These are phyloP conservation scores for Limnephilus lunatus DNA, from an alignment of 2,888 invertebrate genomes.

Conservation along the genomic window DNA sequence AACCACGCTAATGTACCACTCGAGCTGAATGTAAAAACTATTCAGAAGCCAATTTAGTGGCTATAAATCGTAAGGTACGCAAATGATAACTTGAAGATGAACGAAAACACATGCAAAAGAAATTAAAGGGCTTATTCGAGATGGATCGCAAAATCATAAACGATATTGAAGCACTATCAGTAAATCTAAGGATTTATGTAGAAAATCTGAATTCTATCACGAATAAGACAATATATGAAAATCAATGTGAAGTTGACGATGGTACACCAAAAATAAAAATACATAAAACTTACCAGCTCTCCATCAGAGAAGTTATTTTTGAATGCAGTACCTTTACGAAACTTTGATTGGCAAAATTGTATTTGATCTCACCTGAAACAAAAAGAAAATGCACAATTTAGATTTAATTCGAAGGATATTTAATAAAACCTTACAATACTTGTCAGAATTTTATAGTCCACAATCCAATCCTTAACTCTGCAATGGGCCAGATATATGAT, in stretches of 20 bases:
- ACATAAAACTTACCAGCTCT: background rate
- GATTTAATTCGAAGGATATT: background rate
- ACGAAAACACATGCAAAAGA: background rate
- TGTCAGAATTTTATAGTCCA: background rate
- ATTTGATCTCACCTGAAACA: background rate
- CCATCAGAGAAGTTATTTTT: background rate
- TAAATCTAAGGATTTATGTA: background rate
- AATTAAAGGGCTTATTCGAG: background rate
- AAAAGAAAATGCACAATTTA: background rate
- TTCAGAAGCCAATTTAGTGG: background rate
- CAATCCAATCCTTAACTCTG: background rate
- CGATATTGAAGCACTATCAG: background rate
- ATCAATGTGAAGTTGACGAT: background rate
- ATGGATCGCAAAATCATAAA: background rate
- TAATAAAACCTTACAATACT: background rate
- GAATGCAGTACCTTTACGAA: background rate
- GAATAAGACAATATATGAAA: background rate
- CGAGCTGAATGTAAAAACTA: background rate
- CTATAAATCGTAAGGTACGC: background rate
- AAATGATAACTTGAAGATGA: background rate
- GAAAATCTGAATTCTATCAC: background rate
- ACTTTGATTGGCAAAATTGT: background rate
- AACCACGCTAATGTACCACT: constrained; percentile 3
- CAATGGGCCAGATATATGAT: too few species aligned
- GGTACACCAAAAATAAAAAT: background rate